These are phyloP conservation scores for Amblyjoppa fuscipennis DNA, from an alignment of 2,888 invertebrate genomes.

Conservation along the genomic window DNA sequence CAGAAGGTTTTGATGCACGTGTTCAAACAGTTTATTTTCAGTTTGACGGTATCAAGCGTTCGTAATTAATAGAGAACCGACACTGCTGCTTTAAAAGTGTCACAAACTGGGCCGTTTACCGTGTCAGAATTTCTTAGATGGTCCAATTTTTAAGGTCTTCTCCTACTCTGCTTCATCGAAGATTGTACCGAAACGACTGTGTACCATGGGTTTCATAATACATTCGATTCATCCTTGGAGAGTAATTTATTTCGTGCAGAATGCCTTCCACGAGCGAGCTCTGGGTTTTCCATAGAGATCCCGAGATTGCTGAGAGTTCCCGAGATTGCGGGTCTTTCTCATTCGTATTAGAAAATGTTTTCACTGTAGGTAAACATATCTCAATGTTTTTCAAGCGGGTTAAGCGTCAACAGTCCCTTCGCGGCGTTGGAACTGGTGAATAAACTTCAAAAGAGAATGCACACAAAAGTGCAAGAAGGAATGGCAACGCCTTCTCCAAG, in stretches of 20 bases:
- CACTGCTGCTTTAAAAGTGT: too few relatives aligned
- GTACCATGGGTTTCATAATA: conserved; percentile 1
- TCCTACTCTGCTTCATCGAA: conserved; percentile 5
- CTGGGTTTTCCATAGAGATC: conserved; percentile 10
- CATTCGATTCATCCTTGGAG: conserved; percentile 12
- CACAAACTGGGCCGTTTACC: too few relatives aligned
- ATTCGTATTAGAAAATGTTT: conserved; percentile 31
- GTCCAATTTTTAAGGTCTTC: neutral
- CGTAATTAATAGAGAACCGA: too few relatives aligned
- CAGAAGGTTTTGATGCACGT: too few relatives aligned
- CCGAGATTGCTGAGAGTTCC: conserved; percentile 1
- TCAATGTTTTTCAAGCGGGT: conserved; percentile 3
- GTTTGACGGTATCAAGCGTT: too few relatives aligned
- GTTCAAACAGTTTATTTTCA: too few relatives aligned
- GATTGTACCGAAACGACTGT: neutral
- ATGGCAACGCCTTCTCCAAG: conserved; percentile 24
- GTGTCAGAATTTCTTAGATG: too few relatives aligned
- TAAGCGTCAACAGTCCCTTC: neutral
- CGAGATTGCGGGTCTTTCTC: neutral
- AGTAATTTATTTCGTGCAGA: conserved; percentile 50
- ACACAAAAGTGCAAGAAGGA: conserved; percentile 14
- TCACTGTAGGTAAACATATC: neutral
- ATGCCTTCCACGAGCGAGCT: conserved; percentile 17
- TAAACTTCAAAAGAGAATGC: conserved; percentile 25
- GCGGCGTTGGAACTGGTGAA: neutral